Base-by-base conservation (phyloP, 2,113 vertebrate species). In the Hippoglossus stenolepis region DNA sequence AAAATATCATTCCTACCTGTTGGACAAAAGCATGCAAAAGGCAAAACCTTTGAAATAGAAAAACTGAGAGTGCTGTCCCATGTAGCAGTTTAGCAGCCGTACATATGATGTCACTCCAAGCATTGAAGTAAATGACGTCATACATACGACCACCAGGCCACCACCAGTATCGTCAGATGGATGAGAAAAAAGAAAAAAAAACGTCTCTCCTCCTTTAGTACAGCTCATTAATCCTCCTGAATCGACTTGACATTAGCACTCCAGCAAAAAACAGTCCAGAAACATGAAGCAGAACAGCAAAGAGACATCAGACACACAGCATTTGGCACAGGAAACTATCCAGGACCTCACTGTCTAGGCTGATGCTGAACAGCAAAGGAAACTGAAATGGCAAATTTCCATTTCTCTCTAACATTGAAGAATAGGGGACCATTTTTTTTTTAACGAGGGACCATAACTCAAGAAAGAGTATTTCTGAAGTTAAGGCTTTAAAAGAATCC, bases 21-120 rank as follows among this genome's bases (percentile, higher is more conserved):
- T 20, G 15, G 65, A 74, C 51, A 40, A 21, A n/a, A 9, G 20
- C 51, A n/a, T 73, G 65, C 31, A 35, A 68, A 60, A 66, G 28
- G 31, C 47, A 47, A 64, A 63, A 62, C 20, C 24, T 2, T 15
- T 20, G 1, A 17, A 1, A 63, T 20, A 9, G 12, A 23, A 72
- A 63, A 54, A 23, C 61, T 61, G 47, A 65, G 64, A 88, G 89
- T 68, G 89, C 59, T 89, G 96, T 95, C 91, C 85, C 87, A 91
- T 96, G 96, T 94, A 95, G 95, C 96, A 96, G 97, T 96, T 97
- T 97, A 97, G 96, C 95, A 95, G 95, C 95, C 95, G 95, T 97
- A 98, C 95, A 97, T 97, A 96, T 97, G 96, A 97, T 97, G 97
- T 98, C 97, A 99, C 96, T 97, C 95, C 96, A 96, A 95, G 93